Evolutionary conservation across 2,888 invertebrate genomes (phyloP).

Genomic region (Nomada fabriciana): DNA sequence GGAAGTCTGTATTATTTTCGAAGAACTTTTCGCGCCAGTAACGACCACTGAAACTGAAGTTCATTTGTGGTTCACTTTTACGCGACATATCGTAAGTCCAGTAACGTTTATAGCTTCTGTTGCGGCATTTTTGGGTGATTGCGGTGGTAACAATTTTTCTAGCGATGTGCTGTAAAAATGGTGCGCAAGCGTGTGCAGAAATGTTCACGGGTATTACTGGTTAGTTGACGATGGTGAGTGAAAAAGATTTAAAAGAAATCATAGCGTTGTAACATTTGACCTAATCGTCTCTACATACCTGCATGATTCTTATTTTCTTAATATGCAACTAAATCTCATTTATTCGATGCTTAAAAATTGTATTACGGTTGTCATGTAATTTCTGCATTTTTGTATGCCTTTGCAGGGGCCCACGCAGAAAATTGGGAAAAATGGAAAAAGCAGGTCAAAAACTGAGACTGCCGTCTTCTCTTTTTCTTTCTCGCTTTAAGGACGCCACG

Average conservation of each 20-base stretch:
- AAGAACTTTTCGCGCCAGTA: conserved; percentile 5
- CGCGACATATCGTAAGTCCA: neutral
- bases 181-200: neutral
- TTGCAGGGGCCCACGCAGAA: neutral
- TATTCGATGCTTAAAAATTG: no score
- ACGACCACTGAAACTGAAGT: conserved; percentile 1
- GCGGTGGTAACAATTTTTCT: neutral
- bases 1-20: conserved; percentile 8
- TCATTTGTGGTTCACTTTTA: conserved; percentile 2
- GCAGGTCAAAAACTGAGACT: neutral
- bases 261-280: neutral
- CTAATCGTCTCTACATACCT: conserved; percentile 19
- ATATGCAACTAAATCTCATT: conserved; percentile 18
- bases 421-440: neutral
- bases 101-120: conserved; percentile 11
- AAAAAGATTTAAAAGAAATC: conserved; percentile 17
- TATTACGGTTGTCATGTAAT: no score
- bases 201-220: neutral
- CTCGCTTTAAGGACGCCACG: neutral
- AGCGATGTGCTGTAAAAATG: neutral
- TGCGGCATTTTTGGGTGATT: neutral
- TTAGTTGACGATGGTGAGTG: neutral
- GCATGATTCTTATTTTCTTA: conserved; percentile 6
- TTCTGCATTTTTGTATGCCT: no score
- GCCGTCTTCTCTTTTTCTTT: conserved; percentile 5